Evolutionary conservation across 2,888 invertebrate genomes (phyloP), one percentile per base, ranked within the genome.

Genomic region (Anthoptus insignis): DNA sequence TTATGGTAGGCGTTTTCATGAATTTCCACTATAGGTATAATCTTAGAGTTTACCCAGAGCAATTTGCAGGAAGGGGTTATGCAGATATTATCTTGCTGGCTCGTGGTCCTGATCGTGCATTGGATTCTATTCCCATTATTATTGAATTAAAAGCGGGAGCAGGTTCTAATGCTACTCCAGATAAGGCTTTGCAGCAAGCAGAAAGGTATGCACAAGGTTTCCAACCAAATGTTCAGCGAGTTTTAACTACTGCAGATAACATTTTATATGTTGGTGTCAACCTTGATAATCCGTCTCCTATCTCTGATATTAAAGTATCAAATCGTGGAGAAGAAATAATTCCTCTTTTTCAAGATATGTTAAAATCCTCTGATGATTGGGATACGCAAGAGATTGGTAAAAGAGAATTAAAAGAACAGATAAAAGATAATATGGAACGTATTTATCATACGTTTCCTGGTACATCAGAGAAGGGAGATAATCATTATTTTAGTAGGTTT

Each of bases 91-190:
- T 27, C 22, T 22, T 50, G 14, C 50, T 50, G 5, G 50, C 22
- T n/a, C 50, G 50, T 24, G 50, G 50, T 50, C 14, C 27, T 24
- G 24, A 50, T 24, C 21, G 27, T 16, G 16, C 27, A 24, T 14
- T 50, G 13, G 13, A 24, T 13, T 50, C 50, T 50, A 27, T 50
- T 50, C 50, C 50, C 22, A 50, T 50, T 50, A 50, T 50, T 24
- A 50, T 50, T 50, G 50, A 50, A 24, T 22, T 50, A n/a, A 50
- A 50, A 27, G 50, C 50, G 13, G 50, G 50, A 6, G 14, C 22
- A 24, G 50, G 24, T 24, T 5, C 14, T n/a, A 27, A 24, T 14
- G 22, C 19, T 9, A 21, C 22, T 24, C 19, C 27, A 14, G 27
- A 24, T 24, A 21, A 27, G 22, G 50, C 50, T n/a, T 50, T 50